Evolutionary conservation across 2,888 invertebrate genomes (phyloP).

Genomic region (Blastobasis lacticolella): DNA sequence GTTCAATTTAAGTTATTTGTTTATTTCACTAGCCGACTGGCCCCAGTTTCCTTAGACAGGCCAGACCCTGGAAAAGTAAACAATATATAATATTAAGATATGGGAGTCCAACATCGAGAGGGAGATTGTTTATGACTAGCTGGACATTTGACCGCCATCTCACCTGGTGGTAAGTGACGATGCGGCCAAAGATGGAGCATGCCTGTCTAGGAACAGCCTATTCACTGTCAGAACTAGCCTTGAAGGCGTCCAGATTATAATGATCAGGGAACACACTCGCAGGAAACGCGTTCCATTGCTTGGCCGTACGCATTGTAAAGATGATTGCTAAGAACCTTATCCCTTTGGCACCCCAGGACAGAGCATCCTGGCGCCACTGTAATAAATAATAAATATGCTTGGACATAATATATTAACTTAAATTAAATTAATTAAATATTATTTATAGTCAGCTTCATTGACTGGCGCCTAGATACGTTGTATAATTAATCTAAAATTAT

Average conservation of each 20-base stretch:
- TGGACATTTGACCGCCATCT: background rate
- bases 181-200: background rate
- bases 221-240: background rate
- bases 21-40: constrained; percentile 50
- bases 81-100: background rate
- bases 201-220: background rate
- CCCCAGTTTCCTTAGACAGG: constrained; percentile 62
- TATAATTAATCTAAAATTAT: no score
- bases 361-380: no score
- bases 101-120: background rate
- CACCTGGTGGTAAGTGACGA: background rate
- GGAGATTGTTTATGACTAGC: background rate
- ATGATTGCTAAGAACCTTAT: no score
- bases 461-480: no score
- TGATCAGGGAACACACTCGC: no score
- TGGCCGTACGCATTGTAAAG: no score
- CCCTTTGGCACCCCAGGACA: no score
- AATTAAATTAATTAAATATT: no score
- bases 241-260: background rate
- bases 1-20: background rate
- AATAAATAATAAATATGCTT: no score
- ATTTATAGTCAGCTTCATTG: no score
- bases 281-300: no score
- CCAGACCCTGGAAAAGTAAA: constrained; percentile 54
- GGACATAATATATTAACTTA: no score